Evolutionary conservation across 2,888 invertebrate genomes (phyloP).

Genomic region (Agonopterix heracliana): DNA sequence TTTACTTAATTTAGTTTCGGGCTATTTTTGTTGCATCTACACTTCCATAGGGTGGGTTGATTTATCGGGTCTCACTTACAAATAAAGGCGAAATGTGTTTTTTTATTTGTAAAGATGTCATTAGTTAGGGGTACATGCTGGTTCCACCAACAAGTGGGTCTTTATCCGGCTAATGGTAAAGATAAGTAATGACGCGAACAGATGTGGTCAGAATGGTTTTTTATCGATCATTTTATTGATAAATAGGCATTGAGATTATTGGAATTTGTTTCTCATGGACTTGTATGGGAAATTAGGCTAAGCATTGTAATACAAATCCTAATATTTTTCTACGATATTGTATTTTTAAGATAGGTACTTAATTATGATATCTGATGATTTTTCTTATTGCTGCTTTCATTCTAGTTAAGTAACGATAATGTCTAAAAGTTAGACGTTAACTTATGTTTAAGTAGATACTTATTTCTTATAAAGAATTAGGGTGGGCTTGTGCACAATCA

Average conservation of each 20-base stretch:
- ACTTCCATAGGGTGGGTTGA: slow-evolving; percentile 44
- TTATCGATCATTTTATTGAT: slow-evolving; percentile 53
- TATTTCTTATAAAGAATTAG: no score
- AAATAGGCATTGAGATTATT: slow-evolving; percentile 30
- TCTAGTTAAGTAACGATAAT: no score
- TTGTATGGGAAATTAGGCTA: no score
- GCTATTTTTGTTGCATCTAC: slow-evolving; percentile 42
- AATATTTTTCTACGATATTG: no score
- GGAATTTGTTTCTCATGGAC: not conserved
- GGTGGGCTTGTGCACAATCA: no score
- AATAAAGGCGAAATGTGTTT: slow-evolving; percentile 5
- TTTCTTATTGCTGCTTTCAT: no score
- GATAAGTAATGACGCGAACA: slow-evolving; percentile 58
- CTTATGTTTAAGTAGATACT: no score
- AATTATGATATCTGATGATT: no score
- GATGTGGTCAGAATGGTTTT: slow-evolving; percentile 33
- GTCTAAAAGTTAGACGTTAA: no score
- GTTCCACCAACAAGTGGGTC: slow-evolving; percentile 43
- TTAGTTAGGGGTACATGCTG: slow-evolving; percentile 18
- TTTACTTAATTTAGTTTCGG: slow-evolving; percentile 47
- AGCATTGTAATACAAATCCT: no score
- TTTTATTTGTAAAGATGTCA: slow-evolving; percentile 30
- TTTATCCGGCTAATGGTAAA: slow-evolving; percentile 53
- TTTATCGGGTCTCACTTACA: slow-evolving; percentile 39
- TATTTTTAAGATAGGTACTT: no score